Evolutionary conservation across 2,113 vertebrate species (phyloP).

Genomic region (Nothocercus julius): DNA sequence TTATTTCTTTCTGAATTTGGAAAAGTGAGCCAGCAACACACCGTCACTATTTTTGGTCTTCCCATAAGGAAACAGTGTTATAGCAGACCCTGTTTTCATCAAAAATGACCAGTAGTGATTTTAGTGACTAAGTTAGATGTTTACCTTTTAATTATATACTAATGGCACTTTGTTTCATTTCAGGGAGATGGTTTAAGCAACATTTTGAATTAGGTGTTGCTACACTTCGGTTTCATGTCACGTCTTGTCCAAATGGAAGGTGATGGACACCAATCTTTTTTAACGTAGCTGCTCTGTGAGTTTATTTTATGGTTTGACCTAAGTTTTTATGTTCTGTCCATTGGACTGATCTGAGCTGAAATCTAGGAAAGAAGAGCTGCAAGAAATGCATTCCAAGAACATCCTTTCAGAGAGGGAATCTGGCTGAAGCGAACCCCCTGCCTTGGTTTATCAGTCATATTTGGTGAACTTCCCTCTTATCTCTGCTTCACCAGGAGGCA

Average conservation of each 20-base stretch:
- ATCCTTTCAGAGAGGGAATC: background rate
- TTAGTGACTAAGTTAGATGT: background rate
- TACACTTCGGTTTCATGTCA: background rate
- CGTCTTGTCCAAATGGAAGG: accelerated
- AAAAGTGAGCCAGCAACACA: background rate
- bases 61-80: background rate
- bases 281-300: background rate
- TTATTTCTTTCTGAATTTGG: background rate
- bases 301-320: background rate
- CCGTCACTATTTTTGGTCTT: background rate
- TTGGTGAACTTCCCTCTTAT: background rate
- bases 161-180: background rate
- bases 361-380: background rate
- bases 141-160: background rate
- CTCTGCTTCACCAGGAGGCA: background rate
- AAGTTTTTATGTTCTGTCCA: background rate
- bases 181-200: background rate
- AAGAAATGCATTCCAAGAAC: background rate
- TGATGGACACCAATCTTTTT: background rate
- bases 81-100: background rate
- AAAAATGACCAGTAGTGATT: background rate
- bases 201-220: background rate
- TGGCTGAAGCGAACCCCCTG: background rate
- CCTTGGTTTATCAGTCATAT: background rate
- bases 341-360: background rate